Evolutionary conservation across 2,797 vertebrate genomes (phyloP), one percentile per base, ranked within the genome.

Genomic region (Falco peregrinus): DNA sequence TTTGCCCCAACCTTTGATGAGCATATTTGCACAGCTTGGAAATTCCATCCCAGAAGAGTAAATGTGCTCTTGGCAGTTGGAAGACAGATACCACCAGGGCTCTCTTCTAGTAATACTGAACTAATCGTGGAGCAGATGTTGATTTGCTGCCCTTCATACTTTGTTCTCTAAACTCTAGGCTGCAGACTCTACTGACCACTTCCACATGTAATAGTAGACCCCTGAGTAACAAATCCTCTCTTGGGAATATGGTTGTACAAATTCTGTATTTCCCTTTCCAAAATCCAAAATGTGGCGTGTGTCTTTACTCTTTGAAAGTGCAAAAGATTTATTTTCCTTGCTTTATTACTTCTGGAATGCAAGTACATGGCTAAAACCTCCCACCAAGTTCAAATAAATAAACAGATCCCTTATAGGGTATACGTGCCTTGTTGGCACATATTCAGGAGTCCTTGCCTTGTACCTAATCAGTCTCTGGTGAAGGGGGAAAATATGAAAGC

Each of bases 1-100:
- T 93, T 68, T 97, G 93, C 75, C 91, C 87, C 84, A 90, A 90
- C 18, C 79, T 91, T 69, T 91, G 93, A 95, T 78, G 35, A 94
- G 47, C 80, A 80, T 95, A 94, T 95, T 82, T 93, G 45, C 53
- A 74, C 60, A 63, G 53, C 75, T 84, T 92, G 73, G 78, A 95
- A 96, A 86, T 84, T 92, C 57, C 70, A 86, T 86, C 61, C 37
- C 53, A 41, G 57, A 89, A 67, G 17, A 69, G 29, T 53, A 95
- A 95, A 89, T 43, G 47, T 54, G 28, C 28, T 90, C 71, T 94
- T 94, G 28, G 73, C 83, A 88, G 67, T 11, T 57, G 47, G 84
- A 94, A 96, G 56, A 74, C 45, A 89, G 37, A 83, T 76, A 70
- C 50, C 6, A 22, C 12, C 22, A 43, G 25, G 43, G 5, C 1